Conservation (phyloP, 1,140 invertebrate genomes). For the Pentalonia nigronervosa region DNA sequence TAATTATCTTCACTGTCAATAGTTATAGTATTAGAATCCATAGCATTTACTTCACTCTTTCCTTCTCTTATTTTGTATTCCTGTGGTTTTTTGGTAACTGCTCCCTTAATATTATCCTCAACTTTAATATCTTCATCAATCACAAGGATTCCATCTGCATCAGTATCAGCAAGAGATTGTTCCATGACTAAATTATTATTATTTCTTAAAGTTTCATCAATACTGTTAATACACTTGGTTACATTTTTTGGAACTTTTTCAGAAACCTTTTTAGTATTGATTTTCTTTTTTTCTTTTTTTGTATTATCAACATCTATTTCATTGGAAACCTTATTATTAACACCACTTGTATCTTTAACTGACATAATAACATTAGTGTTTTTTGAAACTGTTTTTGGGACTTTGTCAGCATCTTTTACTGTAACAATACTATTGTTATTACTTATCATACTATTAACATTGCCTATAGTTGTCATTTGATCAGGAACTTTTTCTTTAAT, state of each 20-base stretch:
- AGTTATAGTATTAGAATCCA: not conserved
- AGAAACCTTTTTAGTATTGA: not conserved
- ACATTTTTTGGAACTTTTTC: not conserved
- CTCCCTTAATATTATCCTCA: not conserved
- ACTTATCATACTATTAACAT: not conserved
- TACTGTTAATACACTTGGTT: not conserved
- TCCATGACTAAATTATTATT: not conserved
- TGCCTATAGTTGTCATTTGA: not conserved
- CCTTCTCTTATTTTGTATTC: not conserved
- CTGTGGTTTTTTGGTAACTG: not conserved
- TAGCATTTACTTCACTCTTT: not conserved
- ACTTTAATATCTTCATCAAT: constrained; percentile 12
- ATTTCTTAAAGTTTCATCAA: not conserved
- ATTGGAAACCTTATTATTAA: too few relatives aligned
- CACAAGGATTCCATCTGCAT: not conserved
- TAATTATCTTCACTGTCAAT: not conserved
- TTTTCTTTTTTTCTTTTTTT: too few relatives aligned
- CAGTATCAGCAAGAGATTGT: not conserved
- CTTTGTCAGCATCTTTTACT: not conserved
- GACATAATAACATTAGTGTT: not conserved
- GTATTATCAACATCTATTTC: too few relatives aligned
- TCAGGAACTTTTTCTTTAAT: not conserved
- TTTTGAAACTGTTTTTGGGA: not conserved
- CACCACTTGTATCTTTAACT: too few relatives aligned
- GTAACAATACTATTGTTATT: not conserved